Percentiles rank a stretch among this genome's conserved stretches.
phyloP scores from a whole-genome alignment of 2,797 vertebrate species.

The Sparidentex hasta region DNA sequence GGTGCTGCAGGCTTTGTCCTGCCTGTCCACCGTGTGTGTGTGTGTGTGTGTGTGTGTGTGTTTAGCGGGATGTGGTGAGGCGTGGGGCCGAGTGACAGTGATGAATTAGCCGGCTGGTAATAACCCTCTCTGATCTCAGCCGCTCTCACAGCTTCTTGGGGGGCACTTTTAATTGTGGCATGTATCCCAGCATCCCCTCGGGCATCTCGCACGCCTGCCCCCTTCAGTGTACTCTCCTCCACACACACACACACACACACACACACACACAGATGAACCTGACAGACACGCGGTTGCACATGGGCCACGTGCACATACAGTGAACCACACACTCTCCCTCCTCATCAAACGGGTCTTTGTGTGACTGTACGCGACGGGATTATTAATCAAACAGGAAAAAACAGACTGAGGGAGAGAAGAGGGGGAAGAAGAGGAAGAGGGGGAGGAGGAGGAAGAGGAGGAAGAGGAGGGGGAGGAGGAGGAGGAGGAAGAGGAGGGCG shows the following conservation, averaged over 20 bases:
- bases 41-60: conserved; percentile 34
- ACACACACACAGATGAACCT: background rate
- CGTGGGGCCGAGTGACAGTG: conserved; percentile 75
- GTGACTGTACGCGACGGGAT: conserved; percentile 59
- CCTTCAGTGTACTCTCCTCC: conserved; percentile 26
- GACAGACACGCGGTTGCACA: background rate
- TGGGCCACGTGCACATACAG: conserved; percentile 27
- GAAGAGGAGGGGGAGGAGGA: no score
- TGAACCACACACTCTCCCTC: conserved; percentile 27
- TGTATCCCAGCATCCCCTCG: conserved; percentile 75
- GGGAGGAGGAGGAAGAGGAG: no score
- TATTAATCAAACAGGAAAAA: conserved; percentile 76
- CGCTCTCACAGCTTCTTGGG: conserved; percentile 73
- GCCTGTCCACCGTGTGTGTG: conserved; percentile 11
- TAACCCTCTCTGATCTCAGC: conserved; percentile 80
- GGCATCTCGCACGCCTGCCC: conserved; percentile 59
- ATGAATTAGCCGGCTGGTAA: conserved; percentile 84
- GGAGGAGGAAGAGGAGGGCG: no score
- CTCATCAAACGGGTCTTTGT: conserved; percentile 58
- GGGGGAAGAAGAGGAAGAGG: no score
- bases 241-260: conserved; percentile 24
- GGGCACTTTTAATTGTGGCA: conserved; percentile 83
- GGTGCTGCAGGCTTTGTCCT: conserved; percentile 49
- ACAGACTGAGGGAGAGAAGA: background rate
- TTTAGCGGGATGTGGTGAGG: conserved; percentile 45